Evolutionary conservation across 2,113 vertebrate genomes (phyloP).

Genomic region (Acanthochromis polyacanthus): DNA sequence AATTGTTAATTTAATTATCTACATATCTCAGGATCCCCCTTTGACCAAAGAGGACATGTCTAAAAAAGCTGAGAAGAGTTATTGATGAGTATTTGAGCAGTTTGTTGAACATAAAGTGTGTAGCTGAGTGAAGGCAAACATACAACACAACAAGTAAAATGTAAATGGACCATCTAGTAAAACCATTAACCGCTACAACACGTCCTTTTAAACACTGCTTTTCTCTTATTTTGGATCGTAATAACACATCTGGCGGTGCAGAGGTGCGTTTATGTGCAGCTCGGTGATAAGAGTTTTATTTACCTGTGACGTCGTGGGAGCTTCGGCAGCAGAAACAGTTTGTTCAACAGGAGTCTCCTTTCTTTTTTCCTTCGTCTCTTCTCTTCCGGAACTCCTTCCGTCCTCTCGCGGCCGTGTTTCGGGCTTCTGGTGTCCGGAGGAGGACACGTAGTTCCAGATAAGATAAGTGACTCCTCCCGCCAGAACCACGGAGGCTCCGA

Average conservation of each 20-base stretch:
- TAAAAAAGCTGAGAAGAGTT: background rate
- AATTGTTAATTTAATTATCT: background rate
- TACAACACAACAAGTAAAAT: no score
- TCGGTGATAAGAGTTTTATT: background rate
- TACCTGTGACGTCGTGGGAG: slow-evolving; percentile 26
- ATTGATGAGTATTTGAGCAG: no score
- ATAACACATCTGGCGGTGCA: no score
- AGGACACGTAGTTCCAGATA: slow-evolving; percentile 72
- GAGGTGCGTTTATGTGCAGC: no score
- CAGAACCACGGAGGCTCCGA: slow-evolving; percentile 73
- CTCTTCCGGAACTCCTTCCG: background rate
- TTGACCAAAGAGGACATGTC: background rate
- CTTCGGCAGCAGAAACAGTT: background rate
- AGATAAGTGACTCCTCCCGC: slow-evolving; percentile 80
- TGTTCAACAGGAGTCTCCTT: background rate
- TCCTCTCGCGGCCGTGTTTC: background rate
- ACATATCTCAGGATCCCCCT: slow-evolving; percentile 38
- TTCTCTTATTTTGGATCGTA: no score
- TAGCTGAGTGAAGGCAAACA: no score
- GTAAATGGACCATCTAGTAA: no score
- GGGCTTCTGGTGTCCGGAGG: slow-evolving; percentile 12
- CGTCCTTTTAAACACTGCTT: no score
- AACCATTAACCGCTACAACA: no score
- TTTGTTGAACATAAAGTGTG: no score
- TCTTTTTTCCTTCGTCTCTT: background rate